Evolutionary conservation across 2,888 invertebrate genomes (phyloP), one percentile per base, ranked within the genome.

Genomic region (Athrips mouffetella): DNA sequence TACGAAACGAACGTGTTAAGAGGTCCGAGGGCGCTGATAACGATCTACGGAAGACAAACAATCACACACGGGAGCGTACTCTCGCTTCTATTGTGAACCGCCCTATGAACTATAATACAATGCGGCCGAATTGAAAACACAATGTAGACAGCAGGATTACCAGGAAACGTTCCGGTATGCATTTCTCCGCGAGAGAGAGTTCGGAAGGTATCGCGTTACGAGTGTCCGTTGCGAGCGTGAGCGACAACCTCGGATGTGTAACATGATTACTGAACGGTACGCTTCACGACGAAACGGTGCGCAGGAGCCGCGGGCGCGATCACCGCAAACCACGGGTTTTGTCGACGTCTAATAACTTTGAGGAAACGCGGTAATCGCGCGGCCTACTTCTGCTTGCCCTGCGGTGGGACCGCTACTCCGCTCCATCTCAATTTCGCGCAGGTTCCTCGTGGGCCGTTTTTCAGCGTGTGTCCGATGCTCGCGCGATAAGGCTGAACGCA

Each of bases 151-250:
- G 63, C 70, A 66, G 75, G 73, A 71, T 65, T 66, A 76, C 65
- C 63, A 81, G 86, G 85, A 87, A 87, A 70, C 80, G 85, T 86
- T 87, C 80, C 85, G 86, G 82, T 84, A 73, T 80, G 81, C 77
- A 78, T 80, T 84, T 73, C 72, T 67, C 76, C 70, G 65, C 67
- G 71, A 76, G 81, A 82, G 87, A 85, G 84, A 86, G 85, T 76
- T 66, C 67, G 70, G 73, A 71, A 71, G 69, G 66, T 72, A 70
- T 84, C 72, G 62, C 54, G 73, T 86, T 83, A 73, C 84, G 48
- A 68, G 83, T 80, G 70, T 81, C 79, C 66, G 76, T 74, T 80
- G 74, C 78, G 60, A 68, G 59, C 58, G 65, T 65, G 69, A 73
- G 65, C 70, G 73, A 80, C 82, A 67, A 68, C 65, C 74, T 69